Percentiles rank a stretch among this genome's conserved stretches.
Conservation (phyloP, 1,140 invertebrate genomes). For the Dendrolimus kikuchii region DNA sequence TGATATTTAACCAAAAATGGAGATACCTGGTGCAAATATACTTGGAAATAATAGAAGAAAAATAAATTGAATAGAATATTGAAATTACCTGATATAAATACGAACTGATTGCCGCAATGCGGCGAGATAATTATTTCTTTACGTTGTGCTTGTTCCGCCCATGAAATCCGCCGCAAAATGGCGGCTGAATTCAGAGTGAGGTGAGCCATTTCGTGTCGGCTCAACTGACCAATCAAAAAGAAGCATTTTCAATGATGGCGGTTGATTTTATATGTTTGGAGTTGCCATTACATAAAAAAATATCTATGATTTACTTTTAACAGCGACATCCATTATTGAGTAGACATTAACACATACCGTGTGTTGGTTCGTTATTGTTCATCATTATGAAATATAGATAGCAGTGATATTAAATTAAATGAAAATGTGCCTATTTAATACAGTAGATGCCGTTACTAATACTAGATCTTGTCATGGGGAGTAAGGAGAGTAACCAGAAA, state of each 20-base stretch:
- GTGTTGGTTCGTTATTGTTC: no score
- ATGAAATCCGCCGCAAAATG: conserved; percentile 42
- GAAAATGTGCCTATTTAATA: no score
- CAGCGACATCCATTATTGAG: conserved; percentile 15
- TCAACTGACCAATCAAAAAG: conserved; percentile 58
- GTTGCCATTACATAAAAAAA: conserved; percentile 35
- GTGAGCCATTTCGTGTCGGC: conserved; percentile 16
- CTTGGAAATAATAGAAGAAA: conserved; percentile 1
- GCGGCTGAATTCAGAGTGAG: conserved; percentile 27
- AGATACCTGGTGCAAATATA: conserved; percentile 63
- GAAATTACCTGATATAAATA: conserved; percentile 37
- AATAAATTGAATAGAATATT: conserved; percentile 7
- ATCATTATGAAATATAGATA: conserved; percentile 4
- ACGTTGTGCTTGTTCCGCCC: conserved; percentile 3
- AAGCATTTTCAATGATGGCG: conserved; percentile 37
- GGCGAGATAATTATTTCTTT: conserved; percentile 33
- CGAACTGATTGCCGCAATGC: conserved; percentile 47
- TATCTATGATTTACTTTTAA: background rate
- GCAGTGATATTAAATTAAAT: background rate
- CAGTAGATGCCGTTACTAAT: no score
- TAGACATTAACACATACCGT: conserved; percentile 3
- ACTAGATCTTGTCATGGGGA: no score
- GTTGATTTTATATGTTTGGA: conserved; percentile 37
- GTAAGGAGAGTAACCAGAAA: no score
- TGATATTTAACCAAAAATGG: conserved; percentile 41